A percentile compares a stretch with the other conserved stretches of the same genome.
Evolutionary conservation across 2,113 vertebrate species (phyloP).

Genomic region (Petromus typicus): DNA sequence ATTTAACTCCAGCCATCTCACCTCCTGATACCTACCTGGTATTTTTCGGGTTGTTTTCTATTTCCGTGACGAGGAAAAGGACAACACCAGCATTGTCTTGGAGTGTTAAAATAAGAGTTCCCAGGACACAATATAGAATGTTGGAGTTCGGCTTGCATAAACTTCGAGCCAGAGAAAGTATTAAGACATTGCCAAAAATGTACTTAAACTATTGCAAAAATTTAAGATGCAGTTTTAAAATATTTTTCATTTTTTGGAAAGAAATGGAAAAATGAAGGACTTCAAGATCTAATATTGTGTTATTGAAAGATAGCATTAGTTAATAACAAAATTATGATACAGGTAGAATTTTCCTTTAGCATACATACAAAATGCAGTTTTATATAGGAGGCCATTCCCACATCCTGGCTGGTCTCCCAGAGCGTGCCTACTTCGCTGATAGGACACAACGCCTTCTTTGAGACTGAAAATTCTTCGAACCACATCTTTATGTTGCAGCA

Average conservation of each 20-base stretch:
- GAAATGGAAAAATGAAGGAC: neutral
- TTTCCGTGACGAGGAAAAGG: neutral
- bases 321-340: neutral
- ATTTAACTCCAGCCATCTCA: neutral
- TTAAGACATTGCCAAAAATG: conserved; percentile 52
- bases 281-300: neutral
- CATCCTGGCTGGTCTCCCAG: conserved; percentile 73
- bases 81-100: neutral
- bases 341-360: conserved; percentile 65
- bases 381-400: conserved; percentile 59
- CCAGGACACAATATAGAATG: conserved; percentile 24
- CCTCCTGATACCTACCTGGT: conserved; percentile 28
- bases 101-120: neutral
- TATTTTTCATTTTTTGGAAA: neutral
- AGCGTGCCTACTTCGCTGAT: conserved; percentile 68
- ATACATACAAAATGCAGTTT: conserved; percentile 23
- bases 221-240: neutral
- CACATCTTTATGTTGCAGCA: conserved; percentile 68
- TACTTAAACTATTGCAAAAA: neutral
- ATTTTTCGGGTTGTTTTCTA: neutral
- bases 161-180: conserved; percentile 60
- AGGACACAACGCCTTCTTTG: conserved; percentile 74
- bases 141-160: conserved; percentile 51
- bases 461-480: conserved; percentile 68
- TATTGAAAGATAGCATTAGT: neutral